Evolutionary conservation across 1,140 invertebrate species (phyloP).

Genomic region (Sycophila sp.): DNA sequence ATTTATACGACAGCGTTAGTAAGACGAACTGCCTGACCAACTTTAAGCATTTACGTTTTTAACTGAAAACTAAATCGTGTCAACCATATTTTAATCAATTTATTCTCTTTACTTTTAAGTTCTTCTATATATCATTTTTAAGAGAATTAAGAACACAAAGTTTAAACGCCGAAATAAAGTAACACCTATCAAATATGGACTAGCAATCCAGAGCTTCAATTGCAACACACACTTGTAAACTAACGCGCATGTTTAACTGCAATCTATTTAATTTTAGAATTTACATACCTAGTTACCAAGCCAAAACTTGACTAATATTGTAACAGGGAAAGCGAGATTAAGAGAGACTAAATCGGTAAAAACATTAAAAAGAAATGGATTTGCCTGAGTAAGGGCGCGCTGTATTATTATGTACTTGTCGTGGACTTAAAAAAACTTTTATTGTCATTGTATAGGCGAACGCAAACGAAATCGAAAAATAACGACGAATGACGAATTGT

Average conservation of each 20-base stretch:
- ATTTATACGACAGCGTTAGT: slow-evolving; percentile 36
- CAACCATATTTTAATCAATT: background rate
- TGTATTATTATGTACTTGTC: slow-evolving; percentile 20
- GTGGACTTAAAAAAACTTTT: slow-evolving; percentile 28
- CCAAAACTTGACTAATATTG: slow-evolving; percentile 56
- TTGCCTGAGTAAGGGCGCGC: slow-evolving; percentile 29
- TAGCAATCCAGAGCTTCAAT: slow-evolving; percentile 30
- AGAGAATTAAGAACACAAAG: slow-evolving; percentile 1
- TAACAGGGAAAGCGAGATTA: slow-evolving; percentile 26
- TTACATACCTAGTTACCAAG: slow-evolving; percentile 57
- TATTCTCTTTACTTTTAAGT: slow-evolving; percentile 8
- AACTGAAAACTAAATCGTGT: slow-evolving; percentile 11
- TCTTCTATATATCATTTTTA: slow-evolving; percentile 5
- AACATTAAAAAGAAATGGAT: slow-evolving; percentile 27
- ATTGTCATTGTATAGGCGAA: slow-evolving; percentile 4
- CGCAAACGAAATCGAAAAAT: slow-evolving; percentile 3
- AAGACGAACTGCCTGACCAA: slow-evolving; percentile 43
- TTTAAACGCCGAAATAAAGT: background rate
- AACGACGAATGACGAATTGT: slow-evolving; percentile 24
- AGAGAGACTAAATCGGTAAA: slow-evolving; percentile 12
- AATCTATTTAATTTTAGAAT: slow-evolving; percentile 55
- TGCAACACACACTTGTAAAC: slow-evolving; percentile 34
- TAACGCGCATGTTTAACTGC: slow-evolving; percentile 32
- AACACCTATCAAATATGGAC: background rate
- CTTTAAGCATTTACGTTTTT: slow-evolving; percentile 46